Evolutionary conservation across 2,113 vertebrate species (phyloP), one percentile per base, ranked within the genome.

Genomic region (Tauraco erythrolophus): DNA sequence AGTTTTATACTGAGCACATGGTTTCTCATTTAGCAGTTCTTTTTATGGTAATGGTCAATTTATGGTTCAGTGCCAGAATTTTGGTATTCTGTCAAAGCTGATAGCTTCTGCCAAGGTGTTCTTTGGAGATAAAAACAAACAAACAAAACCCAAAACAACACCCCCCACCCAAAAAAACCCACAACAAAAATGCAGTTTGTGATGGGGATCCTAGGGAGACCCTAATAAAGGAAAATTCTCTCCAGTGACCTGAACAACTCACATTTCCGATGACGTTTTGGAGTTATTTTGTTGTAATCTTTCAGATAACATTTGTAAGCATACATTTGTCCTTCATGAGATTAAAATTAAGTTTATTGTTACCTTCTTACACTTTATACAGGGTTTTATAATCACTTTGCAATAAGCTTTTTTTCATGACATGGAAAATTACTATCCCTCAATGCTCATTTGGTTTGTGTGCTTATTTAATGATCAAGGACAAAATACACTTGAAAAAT

Each of bases 1-100:
- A 98, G 98, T 98, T 99, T 98, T 98, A 98, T 98, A 97, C 97
- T 95, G 95, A 98, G 97, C 98, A 98, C 98, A 98, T 98, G 98
- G 98, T 98, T 98, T 98, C 98, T 98, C 97, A 97, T 98, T 98
- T 98, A 98, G 98, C 90, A 97, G 95, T 94, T 98, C 96, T 98
- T 98, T 98, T 98, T 98, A 98, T 98, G 98, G 98, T 98, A 98
- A 98, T 98, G 98, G 98, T 99, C 98, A 98, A 97, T 98, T 97
- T 98, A 97, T 98, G 97, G 98, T 98, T 98, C 97, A 97, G 91
- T 96, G 98, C 97, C 96, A 98, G 97, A 97, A 97, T 98, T 97
- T 94, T 65, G 48, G 92, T 92, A 83, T 98, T 98, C 95, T 98
- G 96, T 98, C 95, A 97, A 90, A 98, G 96, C 89, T 68, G 96